Evolutionary conservation across 2,888 invertebrate species (phyloP).

Genomic region (Eupithecia dodoneata): DNA sequence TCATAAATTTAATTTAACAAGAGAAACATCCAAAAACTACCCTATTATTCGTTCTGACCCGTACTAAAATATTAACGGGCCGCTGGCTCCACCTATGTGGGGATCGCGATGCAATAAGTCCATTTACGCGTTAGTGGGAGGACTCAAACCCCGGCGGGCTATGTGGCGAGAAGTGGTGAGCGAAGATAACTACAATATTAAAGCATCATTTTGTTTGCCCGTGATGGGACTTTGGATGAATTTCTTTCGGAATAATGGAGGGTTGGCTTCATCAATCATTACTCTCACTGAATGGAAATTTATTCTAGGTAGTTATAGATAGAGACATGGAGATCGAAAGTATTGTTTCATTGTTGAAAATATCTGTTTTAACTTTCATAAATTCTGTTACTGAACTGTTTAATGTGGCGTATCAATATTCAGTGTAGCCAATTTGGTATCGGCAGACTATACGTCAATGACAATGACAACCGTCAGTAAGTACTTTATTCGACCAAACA

Average conservation of each 20-base stretch:
- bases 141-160: constrained; percentile 57
- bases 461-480: constrained; percentile 46
- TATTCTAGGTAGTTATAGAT: constrained; percentile 15
- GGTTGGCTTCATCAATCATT: constrained; percentile 23
- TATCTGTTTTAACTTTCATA: constrained; percentile 22
- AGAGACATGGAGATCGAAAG: constrained; percentile 11
- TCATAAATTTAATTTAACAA: constrained; percentile 51
- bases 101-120: constrained; percentile 62
- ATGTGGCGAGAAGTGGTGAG: constrained; percentile 59
- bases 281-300: constrained; percentile 7
- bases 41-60: constrained; percentile 55
- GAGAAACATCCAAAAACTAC: constrained; percentile 53
- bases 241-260: constrained; percentile 31
- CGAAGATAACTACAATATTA: constrained; percentile 51
- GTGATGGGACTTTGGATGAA: constrained; percentile 42
- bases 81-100: constrained; percentile 43
- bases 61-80: constrained; percentile 58
- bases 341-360: constrained; percentile 15
- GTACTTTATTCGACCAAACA: constrained; percentile 56
- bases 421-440: constrained; percentile 39
- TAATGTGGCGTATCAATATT: constrained; percentile 37
- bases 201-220: constrained; percentile 44
- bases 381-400: constrained; percentile 24
- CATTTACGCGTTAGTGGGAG: constrained; percentile 64
- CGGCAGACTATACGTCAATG: constrained; percentile 41